phyloP scores from a whole-genome alignment of 2,888 invertebrate species.

The Cosmorhoe ocellata region DNA sequence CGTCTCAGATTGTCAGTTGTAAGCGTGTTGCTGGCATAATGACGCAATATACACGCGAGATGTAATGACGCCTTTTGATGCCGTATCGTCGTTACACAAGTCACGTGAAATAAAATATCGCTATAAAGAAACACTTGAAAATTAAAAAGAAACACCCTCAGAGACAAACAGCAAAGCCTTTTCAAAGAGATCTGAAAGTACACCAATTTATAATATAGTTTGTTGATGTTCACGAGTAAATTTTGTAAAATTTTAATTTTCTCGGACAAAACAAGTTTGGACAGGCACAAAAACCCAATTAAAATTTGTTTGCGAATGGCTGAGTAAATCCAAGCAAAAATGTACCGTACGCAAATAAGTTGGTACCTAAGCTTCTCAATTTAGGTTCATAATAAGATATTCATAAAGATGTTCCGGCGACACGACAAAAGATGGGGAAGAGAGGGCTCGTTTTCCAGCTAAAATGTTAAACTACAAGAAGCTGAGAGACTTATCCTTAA shows the following conservation, averaged over 20 bases:
- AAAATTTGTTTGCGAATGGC: conserved; percentile 76
- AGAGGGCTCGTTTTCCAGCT: conserved; percentile 51
- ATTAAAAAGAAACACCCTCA: conserved; percentile 9
- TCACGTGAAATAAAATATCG: conserved; percentile 63
- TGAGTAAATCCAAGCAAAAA: conserved; percentile 71
- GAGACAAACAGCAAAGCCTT: neutral
- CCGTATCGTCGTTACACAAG: conserved; percentile 58
- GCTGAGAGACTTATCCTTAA: conserved; percentile 44
- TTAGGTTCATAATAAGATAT: conserved; percentile 76
- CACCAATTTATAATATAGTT: conserved; percentile 25
- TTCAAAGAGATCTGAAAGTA: conserved; percentile 14
- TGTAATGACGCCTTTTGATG: conserved; percentile 57
- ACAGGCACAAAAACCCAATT: conserved; percentile 73
- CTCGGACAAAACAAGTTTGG: conserved; percentile 63
- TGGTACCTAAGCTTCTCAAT: conserved; percentile 71
- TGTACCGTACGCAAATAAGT: conserved; percentile 67
- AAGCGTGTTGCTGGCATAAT: conserved; percentile 65
- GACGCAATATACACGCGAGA: conserved; percentile 51
- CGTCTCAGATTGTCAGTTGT: conserved; percentile 73
- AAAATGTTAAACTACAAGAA: conserved; percentile 66
- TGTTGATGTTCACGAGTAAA: conserved; percentile 31
- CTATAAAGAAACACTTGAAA: conserved; percentile 28
- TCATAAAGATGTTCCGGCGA: conserved; percentile 69
- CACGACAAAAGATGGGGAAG: conserved; percentile 59
- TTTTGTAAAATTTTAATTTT: conserved; percentile 52